Percentiles rank a stretch among this genome's conserved stretches.
phyloP scores from a whole-genome alignment of 2,797 vertebrate genomes.

The Oryzias sinensis region DNA sequence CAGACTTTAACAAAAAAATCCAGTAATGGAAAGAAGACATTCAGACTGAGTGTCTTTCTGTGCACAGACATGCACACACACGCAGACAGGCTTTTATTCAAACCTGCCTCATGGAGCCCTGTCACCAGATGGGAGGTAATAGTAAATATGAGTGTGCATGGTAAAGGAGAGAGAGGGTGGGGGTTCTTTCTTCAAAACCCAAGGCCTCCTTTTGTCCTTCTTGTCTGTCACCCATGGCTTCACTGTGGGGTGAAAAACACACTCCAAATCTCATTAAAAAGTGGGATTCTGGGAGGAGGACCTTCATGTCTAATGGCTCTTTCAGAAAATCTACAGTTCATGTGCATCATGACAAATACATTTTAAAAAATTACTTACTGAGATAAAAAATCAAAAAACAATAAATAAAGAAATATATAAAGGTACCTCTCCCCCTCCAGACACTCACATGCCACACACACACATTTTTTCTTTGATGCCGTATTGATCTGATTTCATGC shows the following conservation, averaged over 20 bases:
- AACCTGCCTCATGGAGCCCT: slow-evolving; percentile 54
- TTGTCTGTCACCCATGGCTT: slow-evolving; percentile 70
- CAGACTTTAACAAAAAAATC: not conserved
- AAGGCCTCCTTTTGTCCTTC: slow-evolving; percentile 75
- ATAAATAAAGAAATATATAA: not conserved
- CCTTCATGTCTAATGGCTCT: slow-evolving; percentile 39
- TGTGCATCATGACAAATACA: not conserved
- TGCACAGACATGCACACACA: slow-evolving; percentile 17
- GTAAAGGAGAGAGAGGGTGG: slow-evolving; percentile 6
- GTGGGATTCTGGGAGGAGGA: slow-evolving; percentile 43
- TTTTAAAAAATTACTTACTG: not conserved
- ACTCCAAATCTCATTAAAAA: slow-evolving; percentile 74
- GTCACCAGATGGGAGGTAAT: slow-evolving; percentile 75
- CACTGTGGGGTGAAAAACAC: slow-evolving; percentile 69
- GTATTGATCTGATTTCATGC: slow-evolving; percentile 63
- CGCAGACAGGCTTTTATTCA: slow-evolving; percentile 56
- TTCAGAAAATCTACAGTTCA: slow-evolving; percentile 18
- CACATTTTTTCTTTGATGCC: slow-evolving; percentile 8
- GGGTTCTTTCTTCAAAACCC: slow-evolving; percentile 36
- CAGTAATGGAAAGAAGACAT: slow-evolving; percentile 31
- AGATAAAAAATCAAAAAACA: not conserved
- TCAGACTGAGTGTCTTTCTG: slow-evolving; percentile 27
- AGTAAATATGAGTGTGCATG: slow-evolving; percentile 20
- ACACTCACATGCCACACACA: not conserved
- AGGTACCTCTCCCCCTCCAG: not conserved